Conservation (phyloP, 2,113 vertebrate species). For the Martes martes region DNA sequence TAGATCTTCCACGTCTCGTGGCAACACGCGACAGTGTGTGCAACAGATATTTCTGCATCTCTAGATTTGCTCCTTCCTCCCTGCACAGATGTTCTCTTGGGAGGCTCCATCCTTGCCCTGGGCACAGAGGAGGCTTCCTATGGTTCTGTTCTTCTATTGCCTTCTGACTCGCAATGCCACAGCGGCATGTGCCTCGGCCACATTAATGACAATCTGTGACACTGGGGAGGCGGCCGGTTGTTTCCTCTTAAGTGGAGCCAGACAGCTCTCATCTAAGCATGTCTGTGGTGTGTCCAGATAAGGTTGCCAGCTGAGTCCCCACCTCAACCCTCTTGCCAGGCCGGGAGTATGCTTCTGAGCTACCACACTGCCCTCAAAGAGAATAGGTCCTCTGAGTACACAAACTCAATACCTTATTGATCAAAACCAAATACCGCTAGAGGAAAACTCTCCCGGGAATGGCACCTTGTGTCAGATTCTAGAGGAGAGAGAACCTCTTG, state of each 20-base stretch:
- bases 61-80: neutral
- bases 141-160: neutral
- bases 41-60: rapidly evolving
- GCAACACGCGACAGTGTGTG: rapidly evolving
- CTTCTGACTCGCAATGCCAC: neutral
- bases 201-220: neutral
- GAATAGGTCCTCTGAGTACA: neutral
- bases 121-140: neutral
- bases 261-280: neutral
- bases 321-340: neutral
- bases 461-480: neutral
- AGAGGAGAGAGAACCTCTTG: neutral
- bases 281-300: neutral
- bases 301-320: neutral
- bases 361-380: neutral
- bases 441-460: neutral
- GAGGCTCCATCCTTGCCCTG: neutral
- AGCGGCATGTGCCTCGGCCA: neutral
- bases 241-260: neutral
- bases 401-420: neutral
- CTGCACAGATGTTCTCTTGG: neutral
- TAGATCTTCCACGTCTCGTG: rapidly evolving
- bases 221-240: neutral
- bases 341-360: neutral
- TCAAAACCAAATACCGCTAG: neutral